These are phyloP conservation scores for Mallotus villosus DNA, from an alignment of 2,797 vertebrate genomes.

Conservation along the genomic window DNA sequence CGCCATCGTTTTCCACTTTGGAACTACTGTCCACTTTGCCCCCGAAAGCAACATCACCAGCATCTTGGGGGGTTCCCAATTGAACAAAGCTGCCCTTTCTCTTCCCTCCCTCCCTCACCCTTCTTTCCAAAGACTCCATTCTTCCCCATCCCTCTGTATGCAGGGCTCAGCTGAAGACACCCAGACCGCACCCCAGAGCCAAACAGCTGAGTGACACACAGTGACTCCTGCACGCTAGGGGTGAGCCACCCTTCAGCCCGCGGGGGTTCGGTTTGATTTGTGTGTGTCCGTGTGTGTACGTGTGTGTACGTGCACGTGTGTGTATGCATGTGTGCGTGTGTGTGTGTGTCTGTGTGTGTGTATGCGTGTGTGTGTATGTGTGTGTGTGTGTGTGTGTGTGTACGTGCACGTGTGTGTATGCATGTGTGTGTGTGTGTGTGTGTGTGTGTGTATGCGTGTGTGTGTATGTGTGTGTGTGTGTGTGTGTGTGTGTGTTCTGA, in stretches of 20 bases:
- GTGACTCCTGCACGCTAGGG: conserved; percentile 29
- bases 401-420: background rate
- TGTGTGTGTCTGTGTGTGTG: background rate
- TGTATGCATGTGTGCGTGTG: too few species aligned
- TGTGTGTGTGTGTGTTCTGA: background rate
- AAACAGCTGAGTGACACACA: conserved; percentile 60
- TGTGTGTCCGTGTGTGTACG: background rate
- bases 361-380: background rate
- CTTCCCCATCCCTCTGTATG: conserved; percentile 55
- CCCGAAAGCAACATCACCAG: conserved; percentile 42
- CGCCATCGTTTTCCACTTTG: conserved; percentile 40
- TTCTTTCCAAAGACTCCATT: conserved; percentile 51
- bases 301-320: too few species aligned
- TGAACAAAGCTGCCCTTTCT: conserved; percentile 57
- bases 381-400: background rate
- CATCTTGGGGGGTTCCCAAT: conserved; percentile 44
- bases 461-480: background rate
- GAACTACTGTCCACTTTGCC: conserved; percentile 58
- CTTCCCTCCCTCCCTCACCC: conserved; percentile 2
- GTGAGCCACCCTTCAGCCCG: background rate
- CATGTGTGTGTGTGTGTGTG: background rate
- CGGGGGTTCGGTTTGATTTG: conserved; percentile 15
- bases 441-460: background rate
- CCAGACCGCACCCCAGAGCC: conserved; percentile 57
- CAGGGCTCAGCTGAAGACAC: conserved; percentile 44